A percentile compares a stretch with the other conserved stretches of the same genome.
These are phyloP conservation scores for Pelvicachromis taeniatus DNA, from an alignment of 2,113 vertebrate species.

Conservation along the genomic window DNA sequence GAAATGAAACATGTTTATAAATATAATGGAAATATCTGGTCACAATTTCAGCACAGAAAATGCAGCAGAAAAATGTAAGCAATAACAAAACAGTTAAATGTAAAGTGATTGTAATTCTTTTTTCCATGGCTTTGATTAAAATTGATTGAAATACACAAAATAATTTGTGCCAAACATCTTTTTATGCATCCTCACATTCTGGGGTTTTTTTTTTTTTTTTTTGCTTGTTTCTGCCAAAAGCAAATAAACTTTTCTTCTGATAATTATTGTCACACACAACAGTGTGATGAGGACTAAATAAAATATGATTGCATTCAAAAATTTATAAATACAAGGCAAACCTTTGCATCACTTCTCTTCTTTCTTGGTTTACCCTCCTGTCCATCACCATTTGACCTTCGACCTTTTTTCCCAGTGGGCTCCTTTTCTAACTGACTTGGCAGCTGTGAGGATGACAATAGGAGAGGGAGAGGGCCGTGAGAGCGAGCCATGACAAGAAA, in stretches of 20 bases:
- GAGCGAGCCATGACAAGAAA: slow-evolving; percentile 20
- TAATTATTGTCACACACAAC: neutral
- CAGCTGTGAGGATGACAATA: slow-evolving; percentile 74
- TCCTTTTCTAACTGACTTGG: slow-evolving; percentile 78
- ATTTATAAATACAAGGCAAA: slow-evolving; percentile 26
- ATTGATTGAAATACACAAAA: neutral
- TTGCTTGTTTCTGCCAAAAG: neutral
- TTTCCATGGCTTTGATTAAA: neutral
- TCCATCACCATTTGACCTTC: slow-evolving; percentile 93
- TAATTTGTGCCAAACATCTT: neutral
- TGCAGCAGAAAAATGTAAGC: neutral
- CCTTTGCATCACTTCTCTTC: slow-evolving; percentile 84
- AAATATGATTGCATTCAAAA: neutral
- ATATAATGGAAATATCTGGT: neutral
- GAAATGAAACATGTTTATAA: neutral
- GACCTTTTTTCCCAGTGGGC: slow-evolving; percentile 87
- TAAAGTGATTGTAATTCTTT: neutral
- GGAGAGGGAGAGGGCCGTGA: slow-evolving; percentile 38
- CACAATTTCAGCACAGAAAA: neutral
- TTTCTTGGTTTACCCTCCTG: slow-evolving; percentile 92
- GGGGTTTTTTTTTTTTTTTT: neutral
- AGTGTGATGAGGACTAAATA: neutral
- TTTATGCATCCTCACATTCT: neutral
- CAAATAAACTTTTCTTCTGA: neutral
- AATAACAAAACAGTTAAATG: neutral